Conservation (phyloP, 2,797 vertebrate species). For the Eospalax fontanierii region DNA sequence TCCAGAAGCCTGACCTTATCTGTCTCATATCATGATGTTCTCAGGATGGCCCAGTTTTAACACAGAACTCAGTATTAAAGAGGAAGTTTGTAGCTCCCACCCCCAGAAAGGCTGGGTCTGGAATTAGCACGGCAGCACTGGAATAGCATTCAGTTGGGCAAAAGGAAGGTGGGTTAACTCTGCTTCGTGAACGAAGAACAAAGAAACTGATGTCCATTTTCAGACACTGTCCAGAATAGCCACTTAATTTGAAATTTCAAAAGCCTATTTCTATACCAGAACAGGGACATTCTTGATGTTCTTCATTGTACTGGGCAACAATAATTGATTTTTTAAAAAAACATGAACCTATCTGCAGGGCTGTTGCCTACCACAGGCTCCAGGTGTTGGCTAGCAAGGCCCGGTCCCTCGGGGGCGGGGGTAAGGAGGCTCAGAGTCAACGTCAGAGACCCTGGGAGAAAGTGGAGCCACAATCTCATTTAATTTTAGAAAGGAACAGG, state of each 20-base stretch:
- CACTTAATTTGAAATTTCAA: constrained; percentile 19
- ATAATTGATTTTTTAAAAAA: constrained; percentile 54
- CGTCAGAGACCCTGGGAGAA: no score
- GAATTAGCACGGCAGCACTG: neutral
- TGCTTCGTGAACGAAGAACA: neutral
- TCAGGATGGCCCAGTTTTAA: neutral
- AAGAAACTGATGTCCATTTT: neutral
- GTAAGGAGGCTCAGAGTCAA: no score
- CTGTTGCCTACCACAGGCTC: no score
- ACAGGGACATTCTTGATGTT: neutral
- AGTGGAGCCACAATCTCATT: no score
- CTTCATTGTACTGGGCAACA: neutral
- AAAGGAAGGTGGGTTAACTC: neutral
- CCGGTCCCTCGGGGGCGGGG: no score
- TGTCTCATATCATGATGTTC: neutral
- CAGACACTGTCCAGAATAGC: neutral
- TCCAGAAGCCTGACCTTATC: neutral
- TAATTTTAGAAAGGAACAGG: no score
- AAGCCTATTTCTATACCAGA: neutral
- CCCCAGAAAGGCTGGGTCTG: neutral
- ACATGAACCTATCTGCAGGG: neutral
- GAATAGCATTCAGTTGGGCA: neutral
- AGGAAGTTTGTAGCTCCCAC: neutral
- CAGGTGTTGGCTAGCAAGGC: no score
- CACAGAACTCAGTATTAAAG: neutral